Base-by-base conservation (phyloP, 2,888 invertebrate genomes). In the Cerceris rybyensis region DNA sequence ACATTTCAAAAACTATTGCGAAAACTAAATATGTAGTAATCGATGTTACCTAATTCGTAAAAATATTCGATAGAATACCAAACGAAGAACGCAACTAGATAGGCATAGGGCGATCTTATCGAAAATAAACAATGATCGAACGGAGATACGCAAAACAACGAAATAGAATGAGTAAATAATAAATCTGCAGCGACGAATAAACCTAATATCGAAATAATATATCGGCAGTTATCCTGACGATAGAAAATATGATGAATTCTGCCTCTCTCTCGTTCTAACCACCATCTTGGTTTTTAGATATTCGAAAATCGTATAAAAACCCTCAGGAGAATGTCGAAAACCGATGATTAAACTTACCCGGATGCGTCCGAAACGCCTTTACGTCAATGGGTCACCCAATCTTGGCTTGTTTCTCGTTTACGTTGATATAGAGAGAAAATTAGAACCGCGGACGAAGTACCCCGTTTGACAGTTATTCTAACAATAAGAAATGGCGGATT, bases 311-410 rank as follows among this genome's bases (percentile, higher is more conserved):
- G 39, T 9, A 39, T 1, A 17, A 60, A 57, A 14, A 50, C 16
- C 16, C 43, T 28, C 0, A 1, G 17, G 7, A 16, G n/a, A 9
- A 13, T 17, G 42, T 58, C 7, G 13, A 39, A 28, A 14, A 54
- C 39, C 1, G 13, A 55, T 14, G 11, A 2, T 16, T 52, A 55
- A 39, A 70, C 91, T 90, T 71, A 91, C 91, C 91, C 91, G 91
- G 91, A 91, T 91, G 91, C 91, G 91, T 90, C 91, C 91, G 86
- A 87, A 88, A 88, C 88, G 88, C 83, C 78, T 82, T 89, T 80
- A 87, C 88, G 77, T 85, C 72, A 82, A 82, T 82, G 72, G 78
- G 85, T 91, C 90, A 89, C 87, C 91, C 91, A 89, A 88, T 90
- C 83, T 85, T 84, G 84, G 85, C 86, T 73, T 82, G 69, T 84